Base-by-base conservation (phyloP, 2,797 vertebrate species). In the Eulemur mongoz region DNA sequence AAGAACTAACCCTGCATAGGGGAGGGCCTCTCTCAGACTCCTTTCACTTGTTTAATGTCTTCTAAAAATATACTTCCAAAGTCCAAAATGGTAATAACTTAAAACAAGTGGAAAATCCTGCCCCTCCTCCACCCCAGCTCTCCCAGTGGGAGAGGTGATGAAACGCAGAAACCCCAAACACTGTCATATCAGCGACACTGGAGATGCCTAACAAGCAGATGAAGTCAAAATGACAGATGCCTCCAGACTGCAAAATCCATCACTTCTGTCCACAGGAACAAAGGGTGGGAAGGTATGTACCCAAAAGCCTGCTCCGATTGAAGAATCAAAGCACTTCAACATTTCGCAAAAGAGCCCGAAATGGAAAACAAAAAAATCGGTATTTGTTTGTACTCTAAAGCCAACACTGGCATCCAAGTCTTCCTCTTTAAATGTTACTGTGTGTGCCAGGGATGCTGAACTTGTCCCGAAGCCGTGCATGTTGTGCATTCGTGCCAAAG, bases 391-490 rank as follows among this genome's bases (percentile, higher is more conserved):
- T 76, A 78, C 43, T 4, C 79, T 3, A 54, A 89, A 95, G 88
- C 97, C 97, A 38, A 76, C 20, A 13, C 54, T 13, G 96, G 75
- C 14, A n/a, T 27, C 86, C 0, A 22, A 79, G 89, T 45, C 94
- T 95, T 50, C 81, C 80, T 95, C 95, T 92, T 89, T 76, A 73
- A 94, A 93, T 67, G 95, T 95, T 38, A 84, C 61, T 45, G 86
- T 0, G 0, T 27, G 70, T 22, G 95, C 92, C 15, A 70, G 69
- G 84, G 93, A 97, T 91, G 15, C 52, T 32, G 59, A 87, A 87
- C 84, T 22, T 32, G 45, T 73, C 96, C 96, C 52, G 0, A 94
- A 87, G 95, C 4, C 96, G 95, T 38, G 1, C 57, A 15, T 2
- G 18, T 4, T 14, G 76, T n/a, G 82, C 65, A 38, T 61, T 96